Percentiles rank a stretch among this genome's conserved stretches.
These are phyloP conservation scores for Agriopis leucophaearia DNA, from an alignment of 2,888 invertebrate species.

Conservation along the genomic window DNA sequence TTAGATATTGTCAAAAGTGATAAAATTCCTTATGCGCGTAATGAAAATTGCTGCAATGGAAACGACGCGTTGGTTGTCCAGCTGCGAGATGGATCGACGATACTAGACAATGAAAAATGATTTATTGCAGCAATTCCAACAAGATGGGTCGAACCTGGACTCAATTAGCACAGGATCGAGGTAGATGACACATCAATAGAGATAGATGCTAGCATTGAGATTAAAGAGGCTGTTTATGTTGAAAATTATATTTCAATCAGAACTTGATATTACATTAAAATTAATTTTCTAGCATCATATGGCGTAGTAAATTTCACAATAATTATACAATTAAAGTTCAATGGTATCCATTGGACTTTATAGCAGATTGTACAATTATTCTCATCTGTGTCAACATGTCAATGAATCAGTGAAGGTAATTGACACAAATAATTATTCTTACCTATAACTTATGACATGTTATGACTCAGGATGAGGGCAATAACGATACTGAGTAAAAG, in stretches of 20 bases:
- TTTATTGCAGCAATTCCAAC: background rate
- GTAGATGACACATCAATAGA: no score
- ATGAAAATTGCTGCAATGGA: background rate
- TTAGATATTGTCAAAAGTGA: background rate
- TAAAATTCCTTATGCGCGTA: background rate
- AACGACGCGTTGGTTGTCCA: background rate
- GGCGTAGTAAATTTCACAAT: background rate
- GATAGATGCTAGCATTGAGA: no score
- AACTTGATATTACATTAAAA: no score
- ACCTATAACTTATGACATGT: background rate
- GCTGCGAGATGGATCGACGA: no score
- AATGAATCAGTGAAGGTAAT: background rate
- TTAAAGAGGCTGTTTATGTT: no score
- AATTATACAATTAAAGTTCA: background rate
- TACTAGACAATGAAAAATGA: background rate
- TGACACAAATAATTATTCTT: conserved; percentile 1
- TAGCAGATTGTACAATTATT: background rate
- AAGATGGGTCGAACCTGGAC: background rate
- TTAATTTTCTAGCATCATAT: no score
- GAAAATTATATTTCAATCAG: no score
- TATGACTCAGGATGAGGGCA: conserved; percentile 5
- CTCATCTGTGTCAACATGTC: no score
- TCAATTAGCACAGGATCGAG: no score
- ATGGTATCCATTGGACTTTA: background rate
- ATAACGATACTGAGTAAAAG: background rate